Conservation (phyloP, 2,888 invertebrate genomes). For the Ariolimax columbianus region DNA sequence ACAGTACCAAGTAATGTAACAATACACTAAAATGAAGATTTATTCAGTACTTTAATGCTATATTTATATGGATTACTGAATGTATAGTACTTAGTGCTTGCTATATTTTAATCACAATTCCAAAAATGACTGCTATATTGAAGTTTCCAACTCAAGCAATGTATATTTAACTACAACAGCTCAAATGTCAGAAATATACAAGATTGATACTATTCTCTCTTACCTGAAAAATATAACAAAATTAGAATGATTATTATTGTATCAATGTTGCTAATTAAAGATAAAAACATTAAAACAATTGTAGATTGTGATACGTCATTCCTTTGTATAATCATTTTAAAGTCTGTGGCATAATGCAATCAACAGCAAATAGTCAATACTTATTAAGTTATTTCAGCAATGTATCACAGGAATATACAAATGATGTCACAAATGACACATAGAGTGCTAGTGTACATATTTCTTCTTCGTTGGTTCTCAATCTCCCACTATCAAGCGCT, state of each 20-base stretch:
- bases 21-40: background rate
- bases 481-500: too few relatives aligned
- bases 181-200: background rate
- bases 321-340: too few relatives aligned
- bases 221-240: constrained; percentile 23
- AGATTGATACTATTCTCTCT: background rate
- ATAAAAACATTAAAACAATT: too few relatives aligned
- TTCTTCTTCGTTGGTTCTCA: too few relatives aligned
- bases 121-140: background rate
- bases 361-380: too few relatives aligned
- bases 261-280: background rate
- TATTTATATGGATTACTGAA: background rate
- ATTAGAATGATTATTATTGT: background rate
- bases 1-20: too few relatives aligned
- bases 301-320: too few relatives aligned
- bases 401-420: too few relatives aligned
- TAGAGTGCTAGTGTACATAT: too few relatives aligned
- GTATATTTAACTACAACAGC: background rate
- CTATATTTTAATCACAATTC: background rate
- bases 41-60: background rate
- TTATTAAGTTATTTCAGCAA: too few relatives aligned
- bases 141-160: background rate
- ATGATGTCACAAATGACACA: too few relatives aligned
- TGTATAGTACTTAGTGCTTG: background rate
- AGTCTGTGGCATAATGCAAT: too few relatives aligned